phyloP scores from a whole-genome alignment of 2,888 invertebrate species.

The Acleris emargana region DNA sequence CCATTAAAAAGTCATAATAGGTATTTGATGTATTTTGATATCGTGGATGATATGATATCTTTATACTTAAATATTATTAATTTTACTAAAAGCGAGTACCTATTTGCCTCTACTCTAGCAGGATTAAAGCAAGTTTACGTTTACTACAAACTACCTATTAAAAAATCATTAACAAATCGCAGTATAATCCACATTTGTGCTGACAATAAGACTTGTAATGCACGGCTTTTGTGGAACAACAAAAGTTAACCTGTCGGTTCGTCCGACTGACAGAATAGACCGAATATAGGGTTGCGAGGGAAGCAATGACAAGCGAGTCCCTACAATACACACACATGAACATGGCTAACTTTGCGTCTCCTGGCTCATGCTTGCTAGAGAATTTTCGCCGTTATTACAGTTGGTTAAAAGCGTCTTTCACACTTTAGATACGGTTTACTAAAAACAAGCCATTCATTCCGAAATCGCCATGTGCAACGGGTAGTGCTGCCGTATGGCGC shows the following conservation, averaged over 20 bases:
- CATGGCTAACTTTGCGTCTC: constrained; percentile 40
- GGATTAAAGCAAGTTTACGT: neutral
- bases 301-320: constrained; percentile 80
- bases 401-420: constrained; percentile 36
- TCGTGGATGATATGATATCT: no score
- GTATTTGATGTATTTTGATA: no score
- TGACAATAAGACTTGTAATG: constrained; percentile 79
- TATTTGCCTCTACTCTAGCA: neutral
- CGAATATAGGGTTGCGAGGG: constrained; percentile 81
- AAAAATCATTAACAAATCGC: constrained; percentile 37
- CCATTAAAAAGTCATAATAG: no score
- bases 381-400: constrained; percentile 44
- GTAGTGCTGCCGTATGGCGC: constrained; percentile 63
- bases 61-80: no score
- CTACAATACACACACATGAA: constrained; percentile 62
- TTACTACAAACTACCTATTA: neutral
- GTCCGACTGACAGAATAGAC: constrained; percentile 74
- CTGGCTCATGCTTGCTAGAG: constrained; percentile 22
- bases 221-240: constrained; percentile 77
- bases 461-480: constrained; percentile 73
- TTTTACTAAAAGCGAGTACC: no score
- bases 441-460: constrained; percentile 49
- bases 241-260: constrained; percentile 82
- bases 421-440: constrained; percentile 19
- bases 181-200: constrained; percentile 81